Evolutionary conservation across 1,140 invertebrate genomes (phyloP).

Genomic region (Coptotermes formosanus): DNA sequence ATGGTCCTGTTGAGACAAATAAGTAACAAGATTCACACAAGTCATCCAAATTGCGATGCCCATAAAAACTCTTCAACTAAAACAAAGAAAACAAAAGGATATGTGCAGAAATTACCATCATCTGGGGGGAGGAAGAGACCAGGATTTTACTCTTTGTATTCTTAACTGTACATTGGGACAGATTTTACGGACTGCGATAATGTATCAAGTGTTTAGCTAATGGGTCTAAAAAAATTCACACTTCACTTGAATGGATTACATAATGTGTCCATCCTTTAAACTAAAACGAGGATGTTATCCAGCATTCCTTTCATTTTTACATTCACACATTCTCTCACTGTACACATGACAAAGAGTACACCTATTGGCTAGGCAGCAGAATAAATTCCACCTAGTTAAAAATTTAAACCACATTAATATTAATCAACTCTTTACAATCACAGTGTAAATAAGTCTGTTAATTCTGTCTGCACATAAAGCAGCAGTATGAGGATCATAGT

Average conservation of each 20-base stretch:
- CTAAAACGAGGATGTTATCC: background rate
- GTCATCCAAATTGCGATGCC: background rate
- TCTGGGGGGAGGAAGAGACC: background rate
- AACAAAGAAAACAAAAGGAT: background rate
- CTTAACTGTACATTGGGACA: slow-evolving; percentile 13
- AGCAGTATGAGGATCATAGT: background rate
- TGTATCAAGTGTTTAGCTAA: background rate
- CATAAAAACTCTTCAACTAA: background rate
- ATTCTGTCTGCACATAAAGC: background rate
- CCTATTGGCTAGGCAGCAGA: background rate
- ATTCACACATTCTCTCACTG: background rate
- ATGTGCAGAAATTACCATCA: slow-evolving; percentile 1
- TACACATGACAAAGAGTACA: slow-evolving; percentile 7
- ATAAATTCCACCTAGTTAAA: background rate
- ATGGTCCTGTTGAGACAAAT: background rate
- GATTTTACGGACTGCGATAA: background rate
- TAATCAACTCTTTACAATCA: slow-evolving; percentile 1
- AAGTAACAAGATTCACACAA: slow-evolving; percentile 3
- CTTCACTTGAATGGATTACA: background rate
- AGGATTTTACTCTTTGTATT: background rate
- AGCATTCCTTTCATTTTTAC: background rate
- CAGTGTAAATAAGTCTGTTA: slow-evolving; percentile 2
- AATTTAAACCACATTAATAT: background rate
- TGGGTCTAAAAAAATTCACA: background rate
- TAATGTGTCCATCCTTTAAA: background rate